Evolutionary conservation across 2,888 invertebrate species (phyloP), one percentile per base, ranked within the genome.

Genomic region (Disparrhopalites patrizii): DNA sequence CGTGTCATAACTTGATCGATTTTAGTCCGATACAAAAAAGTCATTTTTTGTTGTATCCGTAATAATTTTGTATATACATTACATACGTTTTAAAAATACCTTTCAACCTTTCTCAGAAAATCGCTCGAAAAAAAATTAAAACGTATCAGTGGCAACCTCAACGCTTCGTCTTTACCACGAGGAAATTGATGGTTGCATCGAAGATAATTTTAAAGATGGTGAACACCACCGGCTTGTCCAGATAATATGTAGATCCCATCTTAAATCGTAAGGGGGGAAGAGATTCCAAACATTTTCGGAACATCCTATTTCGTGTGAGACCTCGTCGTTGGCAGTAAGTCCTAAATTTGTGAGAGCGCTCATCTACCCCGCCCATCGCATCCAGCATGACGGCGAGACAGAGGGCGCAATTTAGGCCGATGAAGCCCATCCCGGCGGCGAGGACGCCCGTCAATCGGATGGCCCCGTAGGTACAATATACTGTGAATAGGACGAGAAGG

Each of bases 381-480:
- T 38, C 25, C 10, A 56, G 13, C 23, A 20, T 10, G 2, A 36
- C n/a, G 4, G 36, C 56, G n/a, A 56, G 56, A 1, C 36, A 5
- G 3, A 56, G 3, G 2, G 38, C 38, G n/a, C 38, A 36, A n/a
- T 36, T 25, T 8, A 38, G 1, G 7, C 56, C 56, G 27, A 56
- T 56, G 25, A 56, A 23, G 7, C 23, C 38, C 38, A 56, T 36
- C n/a, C 38, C 27, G 1, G 25, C 7, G 3, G 31, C 56, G 5
- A 56, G n/a, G 13, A 56, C 23, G 18, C 56, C 56, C 1, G 23
- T 10, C 10, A 56, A n/a, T 3, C 56, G 36, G 2, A 56, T 25
- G 2, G 38, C 56, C 15, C 56, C 56, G 15, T 56, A 56, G 8
- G 36, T 33, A 15, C 56, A 56, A 25, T 25, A 56, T 1, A 56